Conservation (phyloP, 2,797 vertebrate species). For the Glossophaga mutica region DNA sequence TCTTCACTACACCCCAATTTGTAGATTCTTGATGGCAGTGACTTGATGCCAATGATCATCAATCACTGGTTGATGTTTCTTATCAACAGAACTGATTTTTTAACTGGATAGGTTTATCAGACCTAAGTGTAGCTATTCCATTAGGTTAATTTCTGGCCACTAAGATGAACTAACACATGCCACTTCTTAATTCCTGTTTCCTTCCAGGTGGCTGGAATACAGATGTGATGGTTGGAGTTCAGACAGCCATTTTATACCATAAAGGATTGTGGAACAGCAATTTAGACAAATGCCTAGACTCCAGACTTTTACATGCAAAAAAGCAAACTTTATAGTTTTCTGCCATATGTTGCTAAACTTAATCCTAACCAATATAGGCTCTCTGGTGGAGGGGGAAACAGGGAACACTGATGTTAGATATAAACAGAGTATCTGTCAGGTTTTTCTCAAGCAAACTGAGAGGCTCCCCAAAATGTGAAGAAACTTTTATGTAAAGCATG, state of each 20-base stretch:
- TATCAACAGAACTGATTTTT: neutral
- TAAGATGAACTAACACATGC: neutral
- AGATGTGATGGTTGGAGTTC: neutral
- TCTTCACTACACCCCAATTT: neutral
- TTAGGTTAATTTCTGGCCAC: neutral
- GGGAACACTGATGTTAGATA: neutral
- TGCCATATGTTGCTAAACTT: neutral
- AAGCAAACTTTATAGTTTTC: neutral
- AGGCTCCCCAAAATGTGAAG: neutral
- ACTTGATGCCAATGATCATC: neutral
- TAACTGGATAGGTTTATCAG: neutral
- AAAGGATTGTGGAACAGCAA: neutral
- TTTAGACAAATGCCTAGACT: neutral
- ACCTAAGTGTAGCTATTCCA: neutral
- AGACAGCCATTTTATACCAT: neutral
- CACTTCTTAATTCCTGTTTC: neutral
- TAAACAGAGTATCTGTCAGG: neutral
- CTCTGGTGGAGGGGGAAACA: neutral
- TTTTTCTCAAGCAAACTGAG: neutral
- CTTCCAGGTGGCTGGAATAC: neutral
- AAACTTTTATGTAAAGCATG: neutral
- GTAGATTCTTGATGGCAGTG: neutral
- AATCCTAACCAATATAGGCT: neutral
- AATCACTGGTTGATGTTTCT: neutral
- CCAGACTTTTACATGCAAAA: neutral